A percentile compares a stretch with the other conserved stretches of the same genome.
Conservation (phyloP, 2,113 vertebrate genomes). For the Nothoprocta perdicaria region DNA sequence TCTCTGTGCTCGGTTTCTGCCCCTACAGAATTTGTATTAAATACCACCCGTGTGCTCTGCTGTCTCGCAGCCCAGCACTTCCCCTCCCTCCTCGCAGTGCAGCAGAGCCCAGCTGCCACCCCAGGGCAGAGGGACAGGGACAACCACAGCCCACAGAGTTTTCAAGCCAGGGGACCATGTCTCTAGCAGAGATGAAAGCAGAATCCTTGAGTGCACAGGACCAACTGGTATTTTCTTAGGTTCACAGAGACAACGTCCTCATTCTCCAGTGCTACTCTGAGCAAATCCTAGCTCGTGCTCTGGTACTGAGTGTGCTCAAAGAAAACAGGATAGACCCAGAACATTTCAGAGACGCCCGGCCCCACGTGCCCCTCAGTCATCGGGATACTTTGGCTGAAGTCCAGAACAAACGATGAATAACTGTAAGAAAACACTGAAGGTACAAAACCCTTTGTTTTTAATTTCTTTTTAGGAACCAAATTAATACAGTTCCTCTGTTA, state of each 20-base stretch:
- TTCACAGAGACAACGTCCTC: neutral
- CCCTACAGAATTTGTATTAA: neutral
- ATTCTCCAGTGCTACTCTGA: neutral
- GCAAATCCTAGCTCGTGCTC: neutral
- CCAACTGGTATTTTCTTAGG: neutral
- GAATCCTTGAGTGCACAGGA: neutral
- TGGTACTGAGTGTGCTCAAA: neutral
- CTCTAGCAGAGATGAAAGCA: neutral
- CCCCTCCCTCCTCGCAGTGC: neutral
- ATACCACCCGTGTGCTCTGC: neutral
- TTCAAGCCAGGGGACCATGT: neutral
- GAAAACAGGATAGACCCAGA: neutral
- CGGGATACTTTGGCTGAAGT: constrained; percentile 6
- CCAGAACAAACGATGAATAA: constrained; percentile 45
- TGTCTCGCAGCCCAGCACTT: neutral
- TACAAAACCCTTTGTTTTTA: constrained; percentile 46
- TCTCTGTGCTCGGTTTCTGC: neutral
- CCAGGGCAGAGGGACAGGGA: neutral
- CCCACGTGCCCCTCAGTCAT: neutral
- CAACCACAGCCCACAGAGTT: neutral
- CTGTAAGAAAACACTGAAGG: neutral
- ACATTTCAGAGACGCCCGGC: neutral
- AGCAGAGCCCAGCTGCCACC: neutral
- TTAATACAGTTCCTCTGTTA: constrained; percentile 29
- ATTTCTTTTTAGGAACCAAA: constrained; percentile 58